Base-by-base conservation (phyloP, 2,888 invertebrate species). In the Heliconius hortense region DNA sequence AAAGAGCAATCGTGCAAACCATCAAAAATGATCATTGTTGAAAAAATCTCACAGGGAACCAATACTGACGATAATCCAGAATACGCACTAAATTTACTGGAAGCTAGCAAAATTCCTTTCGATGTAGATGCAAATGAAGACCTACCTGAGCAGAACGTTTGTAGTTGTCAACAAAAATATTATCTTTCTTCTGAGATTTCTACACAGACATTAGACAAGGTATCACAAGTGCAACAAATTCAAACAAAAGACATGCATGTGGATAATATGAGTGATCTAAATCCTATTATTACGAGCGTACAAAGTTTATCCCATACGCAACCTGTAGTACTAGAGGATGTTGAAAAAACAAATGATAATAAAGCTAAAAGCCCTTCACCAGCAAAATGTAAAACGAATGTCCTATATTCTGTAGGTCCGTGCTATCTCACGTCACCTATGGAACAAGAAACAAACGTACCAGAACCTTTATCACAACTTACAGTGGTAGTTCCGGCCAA, bases 21-120 rank as follows among this genome's bases (percentile, higher is more conserved):
- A 69, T 15, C 7, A 35, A 48, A 21, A 28, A 28, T 8, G 60
- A 68, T 18, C 63, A 67, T 24, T 11, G 62, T 21, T 31, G n/a
- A 31, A 13, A 56, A 31, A 31, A 15, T 24, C n/a, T 39, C 66
- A 39, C 66, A 24, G 4, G 79, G 71, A 43, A 53, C 48, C 18
- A 79, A 64, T 56, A 79, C 35, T 56, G 77, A 78, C 66, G 74
- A 70, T 24, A 75, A 79, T 72, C 64, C 67, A 64, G 60, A 73
- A 8, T 77, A 77, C 67, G 72, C 73, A 59, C 71, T 56, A 18
- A 28, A 26, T 56, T 74, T 71, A 70, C 73, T 69, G 26, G 69
- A 72, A 56, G 28, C 63, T 10, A 74, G 63, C 53, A 70, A 64
- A 11, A 43, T 53, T 8, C 24, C 66, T 66, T 68, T 13, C 62